These are phyloP conservation scores for Rugalucina vietnamica DNA, from an alignment of 2,888 invertebrate species.

Conservation along the genomic window DNA sequence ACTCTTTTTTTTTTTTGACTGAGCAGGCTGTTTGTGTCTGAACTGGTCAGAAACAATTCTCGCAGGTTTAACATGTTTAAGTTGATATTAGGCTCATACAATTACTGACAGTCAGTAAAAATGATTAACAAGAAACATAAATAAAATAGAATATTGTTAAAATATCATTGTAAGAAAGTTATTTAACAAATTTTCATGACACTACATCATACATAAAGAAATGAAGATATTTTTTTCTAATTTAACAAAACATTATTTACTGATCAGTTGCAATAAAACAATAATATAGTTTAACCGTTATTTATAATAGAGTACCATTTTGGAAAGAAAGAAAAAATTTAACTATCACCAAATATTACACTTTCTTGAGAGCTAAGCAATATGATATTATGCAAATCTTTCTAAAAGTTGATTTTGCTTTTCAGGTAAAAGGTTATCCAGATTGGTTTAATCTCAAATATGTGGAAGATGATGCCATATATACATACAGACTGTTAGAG, in stretches of 20 bases:
- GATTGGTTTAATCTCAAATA: neutral
- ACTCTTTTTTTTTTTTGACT: neutral
- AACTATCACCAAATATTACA: neutral
- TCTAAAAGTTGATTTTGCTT: neutral
- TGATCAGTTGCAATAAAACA: neutral
- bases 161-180: neutral
- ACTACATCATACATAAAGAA: neutral
- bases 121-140: neutral
- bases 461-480: neutral
- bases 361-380: neutral
- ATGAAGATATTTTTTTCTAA: neutral
- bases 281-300: neutral
- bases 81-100: neutral
- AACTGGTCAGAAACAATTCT: neutral
- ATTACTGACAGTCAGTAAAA: neutral
- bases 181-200: neutral
- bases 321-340: neutral
- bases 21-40: neutral
- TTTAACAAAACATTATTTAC: neutral
- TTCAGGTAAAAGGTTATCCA: conserved; percentile 16
- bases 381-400: neutral
- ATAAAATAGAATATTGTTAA: neutral
- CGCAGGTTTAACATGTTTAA: neutral
- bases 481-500: neutral
- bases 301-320: neutral